Conservation (phyloP, 2,797 vertebrate species). For the Pantherophis alleghaniensis region DNA sequence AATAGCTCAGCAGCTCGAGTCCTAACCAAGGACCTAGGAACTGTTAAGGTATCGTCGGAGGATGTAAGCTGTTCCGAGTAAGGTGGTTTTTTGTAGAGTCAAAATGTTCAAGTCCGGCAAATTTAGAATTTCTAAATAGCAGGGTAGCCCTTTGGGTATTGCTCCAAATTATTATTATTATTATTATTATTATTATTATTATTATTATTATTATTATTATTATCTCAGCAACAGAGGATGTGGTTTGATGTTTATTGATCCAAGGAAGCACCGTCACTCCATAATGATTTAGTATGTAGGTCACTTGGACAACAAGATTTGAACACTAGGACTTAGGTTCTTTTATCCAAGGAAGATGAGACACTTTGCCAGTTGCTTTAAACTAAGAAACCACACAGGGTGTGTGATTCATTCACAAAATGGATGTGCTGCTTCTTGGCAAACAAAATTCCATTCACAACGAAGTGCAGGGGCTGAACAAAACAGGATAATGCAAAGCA, state of each 20-base stretch:
- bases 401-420: neutral
- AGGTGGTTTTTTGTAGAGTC: no score
- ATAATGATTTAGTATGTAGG: constrained; percentile 38
- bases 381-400: neutral
- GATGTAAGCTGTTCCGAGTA: no score
- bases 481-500: neutral
- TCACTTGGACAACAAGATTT: constrained; percentile 31
- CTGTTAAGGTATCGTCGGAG: no score
- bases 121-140: no score
- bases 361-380: neutral
- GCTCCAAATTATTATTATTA: no score
- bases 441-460: neutral
- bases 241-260: constrained; percentile 49
- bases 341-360: neutral
- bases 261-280: neutral
- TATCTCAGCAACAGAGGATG: constrained; percentile 38
- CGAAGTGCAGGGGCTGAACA: no score
- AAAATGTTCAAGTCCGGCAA: no score
- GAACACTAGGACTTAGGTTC: neutral
- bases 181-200: neutral
- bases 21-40: no score
- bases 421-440: neutral
- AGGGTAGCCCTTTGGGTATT: no score
- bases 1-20: no score
- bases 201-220: no score